phyloP scores from a whole-genome alignment of 2,888 invertebrate species.

The Seira sanloemensis region DNA sequence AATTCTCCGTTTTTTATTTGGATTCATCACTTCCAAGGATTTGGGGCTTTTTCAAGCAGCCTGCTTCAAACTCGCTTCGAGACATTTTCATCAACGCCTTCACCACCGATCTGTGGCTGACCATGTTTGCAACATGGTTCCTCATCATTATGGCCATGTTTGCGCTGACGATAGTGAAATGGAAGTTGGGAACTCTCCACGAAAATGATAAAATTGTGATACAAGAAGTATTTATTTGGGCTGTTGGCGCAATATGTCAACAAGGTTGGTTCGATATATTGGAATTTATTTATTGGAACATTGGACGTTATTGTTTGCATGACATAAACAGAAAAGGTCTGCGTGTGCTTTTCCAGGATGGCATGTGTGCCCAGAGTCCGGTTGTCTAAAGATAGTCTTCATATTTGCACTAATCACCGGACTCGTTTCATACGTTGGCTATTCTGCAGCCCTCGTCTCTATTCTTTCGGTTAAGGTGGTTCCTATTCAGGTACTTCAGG shows the following conservation, averaged over 20 bases:
- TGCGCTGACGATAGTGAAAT: conserved; percentile 54
- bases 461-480: conserved; percentile 67
- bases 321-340: no score
- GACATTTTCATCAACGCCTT: conserved; percentile 67
- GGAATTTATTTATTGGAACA: no score
- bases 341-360: no score
- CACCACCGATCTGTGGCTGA: conserved; percentile 60
- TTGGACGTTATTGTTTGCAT: no score
- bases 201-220: conserved; percentile 61
- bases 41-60: conserved; percentile 64
- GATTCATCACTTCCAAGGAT: conserved; percentile 31
- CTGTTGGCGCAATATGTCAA: conserved; percentile 65
- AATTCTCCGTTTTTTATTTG: no score
- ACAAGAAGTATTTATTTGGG: conserved; percentile 62
- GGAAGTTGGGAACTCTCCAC: conserved; percentile 54
- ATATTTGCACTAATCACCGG: conserved; percentile 62
- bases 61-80: conserved; percentile 58
- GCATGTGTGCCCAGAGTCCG: conserved; percentile 64
- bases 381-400: conserved; percentile 68
- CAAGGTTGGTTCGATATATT: conserved; percentile 65
- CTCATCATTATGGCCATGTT: conserved; percentile 57
- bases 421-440: conserved; percentile 64
- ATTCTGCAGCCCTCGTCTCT: conserved; percentile 67
- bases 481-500: conserved; percentile 50
- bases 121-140: conserved; percentile 66